phyloP scores from a whole-genome alignment of 1,140 invertebrate genomes.

The Cyphomyrmex costatus region DNA sequence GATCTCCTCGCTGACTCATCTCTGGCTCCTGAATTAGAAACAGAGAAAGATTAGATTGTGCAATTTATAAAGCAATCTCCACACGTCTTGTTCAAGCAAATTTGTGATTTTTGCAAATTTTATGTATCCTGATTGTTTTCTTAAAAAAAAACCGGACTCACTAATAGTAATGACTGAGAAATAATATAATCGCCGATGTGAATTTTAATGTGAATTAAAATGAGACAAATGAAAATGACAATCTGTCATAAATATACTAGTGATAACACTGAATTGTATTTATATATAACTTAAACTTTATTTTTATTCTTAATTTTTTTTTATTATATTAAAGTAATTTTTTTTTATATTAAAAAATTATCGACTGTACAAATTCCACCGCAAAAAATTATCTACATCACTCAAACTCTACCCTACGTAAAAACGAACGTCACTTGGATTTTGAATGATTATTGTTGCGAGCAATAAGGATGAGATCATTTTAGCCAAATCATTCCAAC shows the following conservation, averaged over 20 bases:
- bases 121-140: neutral
- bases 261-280: constrained; percentile 3
- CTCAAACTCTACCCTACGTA: constrained; percentile 55
- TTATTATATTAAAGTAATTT: neutral
- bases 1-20: constrained; percentile 83
- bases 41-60: neutral
- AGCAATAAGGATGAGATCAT: constrained; percentile 35
- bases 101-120: neutral
- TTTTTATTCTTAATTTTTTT: neutral
- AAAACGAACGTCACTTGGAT: constrained; percentile 47
- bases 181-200: neutral
- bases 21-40: constrained; percentile 71
- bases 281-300: neutral
- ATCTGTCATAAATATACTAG: constrained; percentile 6
- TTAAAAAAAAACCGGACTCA: neutral
- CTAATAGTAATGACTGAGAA: neutral
- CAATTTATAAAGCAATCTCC: neutral
- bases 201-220: neutral
- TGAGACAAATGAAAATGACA: neutral
- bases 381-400: constrained; percentile 21
- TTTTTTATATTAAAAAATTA: neutral
- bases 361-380: neutral
- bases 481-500: constrained; percentile 57
- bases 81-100: constrained; percentile 24
- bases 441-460: constrained; percentile 37